Conservation (phyloP, 2,888 invertebrate species). For the Ganaspis brasiliensis region DNA sequence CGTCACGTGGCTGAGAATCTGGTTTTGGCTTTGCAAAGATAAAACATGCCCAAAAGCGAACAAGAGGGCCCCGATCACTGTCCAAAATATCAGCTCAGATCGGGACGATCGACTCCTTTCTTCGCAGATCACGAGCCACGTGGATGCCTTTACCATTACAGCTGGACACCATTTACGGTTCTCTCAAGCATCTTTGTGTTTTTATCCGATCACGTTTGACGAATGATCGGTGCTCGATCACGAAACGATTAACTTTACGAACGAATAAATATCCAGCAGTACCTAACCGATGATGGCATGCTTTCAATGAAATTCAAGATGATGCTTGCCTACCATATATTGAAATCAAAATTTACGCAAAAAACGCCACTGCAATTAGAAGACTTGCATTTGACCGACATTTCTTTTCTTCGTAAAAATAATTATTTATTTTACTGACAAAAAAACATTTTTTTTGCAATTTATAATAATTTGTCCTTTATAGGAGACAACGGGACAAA, state of each 20-base stretch:
- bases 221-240: slow-evolving; percentile 64
- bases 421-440: not conserved
- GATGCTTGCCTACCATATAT: slow-evolving; percentile 12
- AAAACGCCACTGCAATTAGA: not conserved
- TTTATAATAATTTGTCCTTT: not conserved
- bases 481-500: too few relatives aligned
- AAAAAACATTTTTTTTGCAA: not conserved
- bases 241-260: slow-evolving; percentile 63
- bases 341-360: slow-evolving; percentile 22
- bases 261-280: slow-evolving; percentile 52
- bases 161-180: slow-evolving; percentile 69
- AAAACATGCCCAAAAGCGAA: slow-evolving; percentile 61
- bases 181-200: slow-evolving; percentile 61
- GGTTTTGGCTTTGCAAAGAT: slow-evolving; percentile 32
- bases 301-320: slow-evolving; percentile 29
- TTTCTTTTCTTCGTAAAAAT: not conserved
- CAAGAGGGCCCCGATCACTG: slow-evolving; percentile 47
- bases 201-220: slow-evolving; percentile 63
- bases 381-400: slow-evolving; percentile 3
- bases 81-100: slow-evolving; percentile 60
- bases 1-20: slow-evolving; percentile 31
- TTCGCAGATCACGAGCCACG: slow-evolving; percentile 49
- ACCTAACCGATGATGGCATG: not conserved
- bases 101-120: slow-evolving; percentile 60
- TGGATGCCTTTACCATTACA: slow-evolving; percentile 63